Evolutionary conservation across 2,888 invertebrate genomes (phyloP), one percentile per base, ranked within the genome.

Genomic region (Dexiosoma caninum): DNA sequence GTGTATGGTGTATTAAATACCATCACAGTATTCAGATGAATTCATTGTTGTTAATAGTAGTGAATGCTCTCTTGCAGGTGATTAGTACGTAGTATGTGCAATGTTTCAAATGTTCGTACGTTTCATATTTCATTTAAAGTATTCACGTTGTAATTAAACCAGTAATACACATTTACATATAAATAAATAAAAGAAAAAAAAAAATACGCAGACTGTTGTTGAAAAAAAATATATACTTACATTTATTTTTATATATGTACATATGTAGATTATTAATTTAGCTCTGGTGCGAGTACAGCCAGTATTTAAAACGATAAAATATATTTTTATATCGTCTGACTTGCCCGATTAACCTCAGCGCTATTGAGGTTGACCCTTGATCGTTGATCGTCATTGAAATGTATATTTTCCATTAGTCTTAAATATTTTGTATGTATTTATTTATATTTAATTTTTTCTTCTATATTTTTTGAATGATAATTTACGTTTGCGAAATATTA

Each of bases 291-390:
- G 21, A 57, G 14, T 51, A 8, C 7, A 46, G n/a, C 51, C 3
- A 35, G 35, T 76, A 66, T 37, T 60, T 72, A 51, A 53, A 57
- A 70, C 21, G 53, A 23, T 51, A 30, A 16, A 55, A 59, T 77
- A 40, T n/a, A 62, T 75, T 78, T 72, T 51, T 42, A 60, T 75
- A 49, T 57, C 64, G 62, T 67, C 59, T 59, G 69, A 62, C 64
- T 76, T 78, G 79, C 78, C 72, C 83, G 82, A 83, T 83, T 83
- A 83, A 83, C 83, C 83, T 72, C 44, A 66, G 67, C 69, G 35
- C 77, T 55, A 66, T 76, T 82, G 72, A 81, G 78, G 64, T 80
- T 82, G 81, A 83, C 84, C 84, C 83, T 82, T 84, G 79, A 74
- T 82, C 83, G 79, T 81, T 82, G 83, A 44, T 51, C 82, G 79